Percentiles rank a stretch among this genome's conserved stretches.
Conservation (phyloP, 2,797 vertebrate species). For the Alfaro cultratus region DNA sequence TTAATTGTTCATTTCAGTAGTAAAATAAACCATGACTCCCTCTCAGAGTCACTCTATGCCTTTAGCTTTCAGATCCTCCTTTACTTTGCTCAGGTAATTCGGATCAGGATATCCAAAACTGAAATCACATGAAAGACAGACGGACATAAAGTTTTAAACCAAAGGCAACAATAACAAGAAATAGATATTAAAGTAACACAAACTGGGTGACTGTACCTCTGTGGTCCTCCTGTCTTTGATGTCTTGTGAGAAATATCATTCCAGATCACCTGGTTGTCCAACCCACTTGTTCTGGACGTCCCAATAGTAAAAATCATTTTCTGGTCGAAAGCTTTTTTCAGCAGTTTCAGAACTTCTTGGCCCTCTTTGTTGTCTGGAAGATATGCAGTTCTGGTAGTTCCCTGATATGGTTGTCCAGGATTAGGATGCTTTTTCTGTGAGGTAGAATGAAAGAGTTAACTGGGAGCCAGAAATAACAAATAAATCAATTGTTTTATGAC, state of each 20-base stretch:
- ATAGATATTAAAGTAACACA: not conserved
- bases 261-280: conserved; percentile 84
- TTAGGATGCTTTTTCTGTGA: conserved; percentile 80
- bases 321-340: conserved; percentile 85
- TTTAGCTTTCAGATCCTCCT: not conserved
- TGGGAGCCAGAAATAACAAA: not conserved
- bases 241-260: conserved; percentile 94
- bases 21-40: not conserved
- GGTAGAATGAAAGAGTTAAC: not conserved
- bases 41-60: not conserved
- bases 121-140: not conserved
- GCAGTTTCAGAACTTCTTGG: conserved; percentile 78
- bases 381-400: conserved; percentile 78
- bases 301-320: conserved; percentile 90
- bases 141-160: not conserved
- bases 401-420: conserved; percentile 75
- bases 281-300: conserved; percentile 83
- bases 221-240: not conserved
- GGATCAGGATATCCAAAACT: not conserved
- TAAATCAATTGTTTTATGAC: not conserved
- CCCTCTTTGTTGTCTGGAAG: conserved; percentile 87
- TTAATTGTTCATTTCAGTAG: too few species aligned
- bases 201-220: not conserved
- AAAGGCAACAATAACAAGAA: not conserved
- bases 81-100: not conserved